Conservation (phyloP, 2,797 vertebrate species). For the Hypotaenidia philippensis region DNA sequence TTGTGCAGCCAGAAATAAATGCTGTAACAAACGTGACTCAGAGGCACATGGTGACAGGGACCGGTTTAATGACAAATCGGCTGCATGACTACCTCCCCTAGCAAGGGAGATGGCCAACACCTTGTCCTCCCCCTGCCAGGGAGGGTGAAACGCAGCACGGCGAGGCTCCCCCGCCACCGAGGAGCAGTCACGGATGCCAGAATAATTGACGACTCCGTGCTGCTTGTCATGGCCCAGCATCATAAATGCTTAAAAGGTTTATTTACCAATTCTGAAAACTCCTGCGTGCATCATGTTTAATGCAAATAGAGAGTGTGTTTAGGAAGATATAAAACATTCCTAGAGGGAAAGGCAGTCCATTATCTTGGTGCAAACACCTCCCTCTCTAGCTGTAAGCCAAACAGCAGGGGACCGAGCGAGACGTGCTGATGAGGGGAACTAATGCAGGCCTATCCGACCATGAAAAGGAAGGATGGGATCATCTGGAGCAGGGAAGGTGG, state of each 20-base stretch:
- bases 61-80: background rate
- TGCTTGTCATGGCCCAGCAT: conserved; percentile 26
- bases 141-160: background rate
- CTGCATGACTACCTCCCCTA: background rate
- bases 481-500: background rate
- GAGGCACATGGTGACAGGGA: conserved; percentile 2
- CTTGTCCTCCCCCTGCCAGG: conserved; percentile 20
- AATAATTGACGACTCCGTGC: background rate
- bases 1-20: conserved; percentile 34
- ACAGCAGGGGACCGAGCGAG: conserved; percentile 26
- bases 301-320: conserved; percentile 66
- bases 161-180: background rate
- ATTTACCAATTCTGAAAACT: conserved; percentile 65
- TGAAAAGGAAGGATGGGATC: conserved; percentile 13
- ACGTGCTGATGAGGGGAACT: conserved; percentile 57
- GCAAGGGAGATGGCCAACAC: background rate
- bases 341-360: conserved; percentile 38
- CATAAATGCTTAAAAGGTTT: conserved; percentile 66
- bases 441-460: background rate
- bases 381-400: conserved; percentile 50
- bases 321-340: conserved; percentile 63
- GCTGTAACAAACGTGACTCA: conserved; percentile 12
- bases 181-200: background rate
- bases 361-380: conserved; percentile 39
- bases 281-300: conserved; percentile 50